Base-by-base conservation (phyloP, 2,797 vertebrate species). In the Synanceia verrucosa region DNA sequence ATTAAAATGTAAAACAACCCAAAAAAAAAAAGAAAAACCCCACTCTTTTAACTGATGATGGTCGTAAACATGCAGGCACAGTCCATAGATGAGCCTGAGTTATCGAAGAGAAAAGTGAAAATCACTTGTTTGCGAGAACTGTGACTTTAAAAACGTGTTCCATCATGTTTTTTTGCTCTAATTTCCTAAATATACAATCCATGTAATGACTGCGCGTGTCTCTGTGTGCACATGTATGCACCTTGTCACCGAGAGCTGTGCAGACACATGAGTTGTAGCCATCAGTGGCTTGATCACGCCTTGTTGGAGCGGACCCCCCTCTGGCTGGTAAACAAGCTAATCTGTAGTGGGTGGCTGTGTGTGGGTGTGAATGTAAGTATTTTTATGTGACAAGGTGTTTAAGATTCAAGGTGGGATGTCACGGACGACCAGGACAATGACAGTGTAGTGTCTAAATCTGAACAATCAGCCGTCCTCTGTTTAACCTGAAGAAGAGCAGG, bases 291-390 rank as follows among this genome's bases (percentile, higher is more conserved):
- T 76, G 73, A 86, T 88, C 83, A 90, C 70, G 83, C 82, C 78
- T 86, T 86, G 85, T 79, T 80, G 65, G 79, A 90, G 78, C 81
- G 78, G 82, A 79, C 84, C 89, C 86, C 91, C 92, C 84, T 86
- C 90, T 46, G 87, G 83, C 81, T 83, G 43, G 86, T 88, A 91
- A 91, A 93, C 86, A 90, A 90, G 81, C 85, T 91, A 90, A 91
- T 91, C 88, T 89, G 72, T 58, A 55, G 53, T 44, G 56, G 44
- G 50, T 41, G 56, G n/a, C n/a, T 13, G 48, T 39, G 34, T 5
- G 33, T 16, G 39, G 39, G 39, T 41, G 39, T 56, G 81, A 83
- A 77, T 83, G 66, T 67, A 76, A 65, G 78, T 74, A 63, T 83
- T 73, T 70, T 65, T 47, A 65, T 76, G 77, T 89, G 84, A 92